These are phyloP conservation scores for Astreopora myriophthalma DNA, from an alignment of 64 coral and sea anemone genomes.

Conservation along the genomic window DNA sequence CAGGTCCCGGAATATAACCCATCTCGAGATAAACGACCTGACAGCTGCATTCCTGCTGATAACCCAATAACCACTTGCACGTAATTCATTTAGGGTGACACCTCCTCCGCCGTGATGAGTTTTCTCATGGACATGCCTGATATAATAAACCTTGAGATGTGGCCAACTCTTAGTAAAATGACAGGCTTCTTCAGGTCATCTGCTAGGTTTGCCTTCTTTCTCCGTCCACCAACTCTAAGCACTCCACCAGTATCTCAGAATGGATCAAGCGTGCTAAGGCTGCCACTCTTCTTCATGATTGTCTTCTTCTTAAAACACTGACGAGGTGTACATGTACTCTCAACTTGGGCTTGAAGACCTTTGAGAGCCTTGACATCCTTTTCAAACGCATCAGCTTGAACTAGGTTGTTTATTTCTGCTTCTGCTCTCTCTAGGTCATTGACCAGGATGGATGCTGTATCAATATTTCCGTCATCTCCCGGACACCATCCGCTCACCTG, in stretches of 20 bases:
- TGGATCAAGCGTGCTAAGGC: slow-evolving; percentile 57
- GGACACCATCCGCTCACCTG: not conserved
- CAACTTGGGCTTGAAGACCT: not conserved
- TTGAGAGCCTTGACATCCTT: slow-evolving; percentile 27
- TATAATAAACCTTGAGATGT: too few relatives aligned
- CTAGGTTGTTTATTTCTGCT: too few relatives aligned
- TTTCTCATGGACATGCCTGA: slow-evolving; percentile 23
- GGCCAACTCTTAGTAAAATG: too few relatives aligned
- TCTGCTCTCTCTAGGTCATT: too few relatives aligned
- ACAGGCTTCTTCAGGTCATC: not conserved
- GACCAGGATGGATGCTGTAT: too few relatives aligned
- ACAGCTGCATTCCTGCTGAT: too few relatives aligned
- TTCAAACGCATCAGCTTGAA: slow-evolving; percentile 16
- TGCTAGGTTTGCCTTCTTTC: slow-evolving; percentile 23
- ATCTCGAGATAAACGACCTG: too few relatives aligned
- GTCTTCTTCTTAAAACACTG: slow-evolving; percentile 33
- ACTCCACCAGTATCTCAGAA: slow-evolving; percentile 26
- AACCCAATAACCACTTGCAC: slow-evolving; percentile 17
- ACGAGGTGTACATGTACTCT: not conserved
- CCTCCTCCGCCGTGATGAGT: slow-evolving; percentile 42
- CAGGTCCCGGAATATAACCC: too few relatives aligned
- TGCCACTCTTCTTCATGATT: slow-evolving; percentile 20
- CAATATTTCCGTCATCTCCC: not conserved
- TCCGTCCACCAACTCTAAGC: slow-evolving; percentile 48
- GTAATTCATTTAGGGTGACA: slow-evolving; percentile 51